These are phyloP conservation scores for Aurelia aurita DNA, from an alignment of 30 jellyfish, hydroid and myxozoan genomes.

Conservation along the genomic window DNA sequence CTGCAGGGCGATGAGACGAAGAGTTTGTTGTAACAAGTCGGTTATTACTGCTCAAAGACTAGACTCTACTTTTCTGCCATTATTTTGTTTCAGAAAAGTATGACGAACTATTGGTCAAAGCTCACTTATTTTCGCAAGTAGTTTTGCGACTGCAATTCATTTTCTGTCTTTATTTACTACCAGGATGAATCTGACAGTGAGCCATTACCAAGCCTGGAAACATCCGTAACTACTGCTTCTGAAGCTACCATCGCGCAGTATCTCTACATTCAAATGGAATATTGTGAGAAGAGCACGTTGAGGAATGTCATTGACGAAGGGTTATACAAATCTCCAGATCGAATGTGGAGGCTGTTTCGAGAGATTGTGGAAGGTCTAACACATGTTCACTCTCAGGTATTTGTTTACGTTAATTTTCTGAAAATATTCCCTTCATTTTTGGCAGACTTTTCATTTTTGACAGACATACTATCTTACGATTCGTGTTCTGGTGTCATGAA, in stretches of 20 bases:
- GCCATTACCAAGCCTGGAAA: conserved; percentile 26
- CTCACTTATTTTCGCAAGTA: too few relatives aligned
- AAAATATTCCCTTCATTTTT: too few relatives aligned
- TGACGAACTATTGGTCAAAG: too few relatives aligned
- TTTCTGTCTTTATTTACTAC: background rate
- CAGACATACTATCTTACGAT: too few relatives aligned
- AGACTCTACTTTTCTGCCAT: too few relatives aligned
- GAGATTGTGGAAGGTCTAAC: conserved; percentile 93
- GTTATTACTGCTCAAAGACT: too few relatives aligned
- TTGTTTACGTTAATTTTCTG: background rate
- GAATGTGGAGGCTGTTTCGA: conserved; percentile 88
- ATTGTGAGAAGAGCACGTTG: conserved; percentile 94
- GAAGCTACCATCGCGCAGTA: conserved; percentile 51
- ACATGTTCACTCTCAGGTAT: conserved; percentile 95
- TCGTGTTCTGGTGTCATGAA: too few relatives aligned
- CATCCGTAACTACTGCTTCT: conserved; percentile 27
- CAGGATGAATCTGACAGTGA: conserved; percentile 77
- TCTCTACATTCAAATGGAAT: conserved; percentile 98
- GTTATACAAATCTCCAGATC: conserved; percentile 57
- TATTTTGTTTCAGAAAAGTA: too few relatives aligned
- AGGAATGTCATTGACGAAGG: conserved; percentile 94
- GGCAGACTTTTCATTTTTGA: too few relatives aligned
- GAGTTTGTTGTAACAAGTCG: too few relatives aligned
- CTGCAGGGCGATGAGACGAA: too few relatives aligned
- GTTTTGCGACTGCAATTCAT: too few relatives aligned